Base-by-base conservation (phyloP, 2,888 invertebrate genomes). In the Cheilosia scutellata region DNA sequence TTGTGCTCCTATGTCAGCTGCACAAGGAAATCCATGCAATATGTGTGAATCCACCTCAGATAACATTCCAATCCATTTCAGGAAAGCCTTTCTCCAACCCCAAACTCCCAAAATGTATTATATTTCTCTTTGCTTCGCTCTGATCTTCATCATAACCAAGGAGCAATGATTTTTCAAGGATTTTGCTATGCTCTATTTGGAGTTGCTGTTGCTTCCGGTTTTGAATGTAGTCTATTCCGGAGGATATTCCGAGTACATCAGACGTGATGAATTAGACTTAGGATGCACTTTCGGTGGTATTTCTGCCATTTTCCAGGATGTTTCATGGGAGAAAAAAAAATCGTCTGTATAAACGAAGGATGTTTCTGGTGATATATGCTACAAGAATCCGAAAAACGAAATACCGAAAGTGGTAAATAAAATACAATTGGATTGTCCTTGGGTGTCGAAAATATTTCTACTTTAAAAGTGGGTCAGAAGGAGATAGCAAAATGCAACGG, bases 191-290 rank as follows among this genome's bases (percentile, higher is more conserved):
- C 47, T 63, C 62, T 62, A 49, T 65, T 62, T 66, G 62, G 55
- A 66, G 70, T 60, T 79, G 62, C 68, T 74, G 74, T 70, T 79
- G 84, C 76, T 82, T 82, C 82, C 82, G 86, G 60, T 68, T 68
- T 72, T 57, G 66, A 77, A 68, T 82, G 53, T 44, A 86, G 66
- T 86, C 86, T 76, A 68, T 82, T 86, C 82, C 80, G 66, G 76
- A 62, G 60, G 42, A 86, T 58, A 66, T 66, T 82, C 72, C 66
- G 49, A 80, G 37, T 80, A 53, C 65, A 76, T 60, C 53, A 86
- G 60, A 86, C 86, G 86, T 86, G 86, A 86, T 82, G 86, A 86
- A 86, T 86, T 82, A 86, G 86, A 82, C 75, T 65, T 58, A n/a
- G 75, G 84, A 75, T 75, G 75, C 80, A 80, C 75, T 62, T 74